A percentile compares a stretch with the other conserved stretches of the same genome.
These are phyloP conservation scores for Gandaritis pyraliata DNA, from an alignment of 2,888 invertebrate species.

Conservation along the genomic window DNA sequence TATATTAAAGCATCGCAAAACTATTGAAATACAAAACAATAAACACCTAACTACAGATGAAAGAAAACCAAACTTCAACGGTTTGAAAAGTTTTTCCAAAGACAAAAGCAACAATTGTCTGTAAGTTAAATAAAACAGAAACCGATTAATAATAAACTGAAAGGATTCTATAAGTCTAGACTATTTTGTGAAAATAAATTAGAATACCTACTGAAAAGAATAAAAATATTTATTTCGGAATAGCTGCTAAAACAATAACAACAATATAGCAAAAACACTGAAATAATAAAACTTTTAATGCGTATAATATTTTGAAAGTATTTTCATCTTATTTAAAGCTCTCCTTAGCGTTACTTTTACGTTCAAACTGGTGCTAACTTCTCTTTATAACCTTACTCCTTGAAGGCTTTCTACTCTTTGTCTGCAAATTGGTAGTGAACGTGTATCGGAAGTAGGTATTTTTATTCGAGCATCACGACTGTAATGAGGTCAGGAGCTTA, in stretches of 20 bases:
- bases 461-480: slow-evolving; percentile 67
- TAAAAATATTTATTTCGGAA: no score
- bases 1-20: slow-evolving; percentile 14
- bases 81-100: slow-evolving; percentile 27
- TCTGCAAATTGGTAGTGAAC: slow-evolving; percentile 45
- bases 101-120: slow-evolving; percentile 25
- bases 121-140: slow-evolving; percentile 26
- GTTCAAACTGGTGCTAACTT: background rate
- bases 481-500: slow-evolving; percentile 58
- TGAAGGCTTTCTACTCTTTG: slow-evolving; percentile 49
- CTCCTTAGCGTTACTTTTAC: no score
- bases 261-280: no score
- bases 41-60: slow-evolving; percentile 22
- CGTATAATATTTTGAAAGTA: background rate
- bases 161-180: background rate
- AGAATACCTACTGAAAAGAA: no score
- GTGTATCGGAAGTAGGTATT: slow-evolving; percentile 61
- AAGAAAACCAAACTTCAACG: slow-evolving; percentile 28
- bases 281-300: no score
- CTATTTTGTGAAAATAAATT: background rate
- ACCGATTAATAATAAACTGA: slow-evolving; percentile 14
- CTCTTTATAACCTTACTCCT: slow-evolving; percentile 52
- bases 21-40: slow-evolving; percentile 16
- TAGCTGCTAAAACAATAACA: no score
- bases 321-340: background rate